A percentile compares a stretch with the other conserved stretches of the same genome.
Evolutionary conservation across 2,888 invertebrate species (phyloP).

Genomic region (Nemotelus nigrinus): DNA sequence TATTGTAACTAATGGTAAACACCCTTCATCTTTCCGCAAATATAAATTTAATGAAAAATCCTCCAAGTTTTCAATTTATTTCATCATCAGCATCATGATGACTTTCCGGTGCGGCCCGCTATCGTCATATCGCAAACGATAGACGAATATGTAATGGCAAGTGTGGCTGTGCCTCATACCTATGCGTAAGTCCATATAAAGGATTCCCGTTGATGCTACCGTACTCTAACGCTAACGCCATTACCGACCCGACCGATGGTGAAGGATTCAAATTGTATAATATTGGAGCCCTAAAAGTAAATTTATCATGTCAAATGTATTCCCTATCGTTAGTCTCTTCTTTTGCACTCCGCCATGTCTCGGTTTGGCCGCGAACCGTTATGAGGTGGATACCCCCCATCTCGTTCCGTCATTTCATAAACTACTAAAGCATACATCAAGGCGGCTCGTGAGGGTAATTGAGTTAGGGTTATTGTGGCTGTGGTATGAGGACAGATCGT

Average conservation of each 20-base stretch:
- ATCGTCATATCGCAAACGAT: conserved; percentile 21
- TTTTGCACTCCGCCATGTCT: not conserved
- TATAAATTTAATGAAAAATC: conserved; percentile 42
- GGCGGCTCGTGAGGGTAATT: conserved; percentile 47
- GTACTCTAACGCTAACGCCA: conserved; percentile 27
- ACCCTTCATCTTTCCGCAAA: conserved; percentile 19
- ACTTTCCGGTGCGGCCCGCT: conserved; percentile 41
- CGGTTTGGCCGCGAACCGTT: not conserved
- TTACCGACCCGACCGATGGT: conserved; percentile 43
- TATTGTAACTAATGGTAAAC: not conserved
- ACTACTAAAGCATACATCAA: conserved; percentile 37
- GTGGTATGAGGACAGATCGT: conserved; percentile 6
- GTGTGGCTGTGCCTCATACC: conserved; percentile 9
- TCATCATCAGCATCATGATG: conserved; percentile 49
- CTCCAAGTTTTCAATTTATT: conserved; percentile 50
- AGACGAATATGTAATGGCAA: not conserved
- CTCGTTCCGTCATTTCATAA: conserved; percentile 12
- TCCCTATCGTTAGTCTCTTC: conserved; percentile 39
- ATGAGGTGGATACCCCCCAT: not conserved
- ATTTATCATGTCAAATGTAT: conserved; percentile 51
- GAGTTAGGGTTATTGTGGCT: conserved; percentile 49
- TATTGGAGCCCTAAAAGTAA: conserved; percentile 50
- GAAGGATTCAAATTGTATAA: conserved; percentile 45
- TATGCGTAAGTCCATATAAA: conserved; percentile 7
- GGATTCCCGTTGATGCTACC: conserved; percentile 13